These are phyloP conservation scores for Dugesia japonica DNA, from an alignment of 2,888 invertebrate species.

Conservation along the genomic window DNA sequence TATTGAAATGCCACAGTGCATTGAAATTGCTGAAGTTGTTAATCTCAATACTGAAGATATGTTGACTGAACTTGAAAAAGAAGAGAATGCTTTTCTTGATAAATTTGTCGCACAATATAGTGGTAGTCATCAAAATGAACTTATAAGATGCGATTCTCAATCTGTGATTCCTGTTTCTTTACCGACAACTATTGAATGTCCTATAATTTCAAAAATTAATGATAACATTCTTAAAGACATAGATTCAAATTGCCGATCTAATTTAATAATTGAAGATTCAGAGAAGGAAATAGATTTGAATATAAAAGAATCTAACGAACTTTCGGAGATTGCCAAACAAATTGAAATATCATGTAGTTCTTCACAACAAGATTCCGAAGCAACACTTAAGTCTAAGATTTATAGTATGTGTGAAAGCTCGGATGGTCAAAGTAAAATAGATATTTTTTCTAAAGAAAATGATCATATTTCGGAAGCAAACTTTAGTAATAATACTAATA, in stretches of 20 bases:
- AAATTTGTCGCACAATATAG: conserved; percentile 4
- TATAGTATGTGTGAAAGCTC: neutral
- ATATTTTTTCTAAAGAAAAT: neutral
- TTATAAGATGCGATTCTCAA: neutral
- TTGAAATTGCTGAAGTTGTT: conserved; percentile 1
- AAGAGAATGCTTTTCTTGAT: neutral
- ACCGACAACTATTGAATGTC: neutral
- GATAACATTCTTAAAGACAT: neutral
- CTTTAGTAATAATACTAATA: neutral
- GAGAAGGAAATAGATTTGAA: neutral
- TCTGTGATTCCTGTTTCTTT: neutral
- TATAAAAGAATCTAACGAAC: neutral
- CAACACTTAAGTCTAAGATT: neutral
- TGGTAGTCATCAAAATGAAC: neutral
- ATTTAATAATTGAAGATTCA: neutral
- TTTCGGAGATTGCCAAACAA: neutral
- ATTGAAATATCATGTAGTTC: conserved; percentile 11
- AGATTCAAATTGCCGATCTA: neutral
- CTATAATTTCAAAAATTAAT: neutral
- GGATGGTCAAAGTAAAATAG: neutral
- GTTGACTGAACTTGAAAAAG: neutral
- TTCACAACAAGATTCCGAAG: neutral
- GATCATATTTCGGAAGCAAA: neutral
- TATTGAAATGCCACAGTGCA: neutral
- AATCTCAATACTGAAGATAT: conserved; percentile 6